These are phyloP conservation scores for Dipodomys stephensi DNA, from an alignment of 2,113 vertebrate species.

Conservation along the genomic window DNA sequence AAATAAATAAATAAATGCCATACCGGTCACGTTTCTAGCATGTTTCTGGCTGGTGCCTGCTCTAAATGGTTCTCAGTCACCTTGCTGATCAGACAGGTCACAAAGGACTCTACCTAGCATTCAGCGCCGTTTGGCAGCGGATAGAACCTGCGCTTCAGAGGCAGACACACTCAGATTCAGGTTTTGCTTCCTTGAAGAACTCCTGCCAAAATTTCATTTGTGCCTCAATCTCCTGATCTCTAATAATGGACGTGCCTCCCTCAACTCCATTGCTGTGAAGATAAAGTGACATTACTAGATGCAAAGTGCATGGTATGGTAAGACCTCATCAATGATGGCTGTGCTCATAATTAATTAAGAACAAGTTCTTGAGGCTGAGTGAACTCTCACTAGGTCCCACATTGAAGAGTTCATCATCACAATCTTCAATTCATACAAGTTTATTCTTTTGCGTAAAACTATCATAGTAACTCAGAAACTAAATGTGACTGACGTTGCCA, in stretches of 20 bases:
- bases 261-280: background rate
- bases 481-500: background rate
- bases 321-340: background rate
- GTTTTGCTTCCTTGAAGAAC: background rate
- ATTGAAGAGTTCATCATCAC: slow-evolving; percentile 12
- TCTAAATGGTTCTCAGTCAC: background rate
- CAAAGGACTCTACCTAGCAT: background rate
- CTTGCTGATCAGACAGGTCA: background rate
- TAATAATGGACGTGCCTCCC: background rate
- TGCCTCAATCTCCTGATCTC: slow-evolving; percentile 22
- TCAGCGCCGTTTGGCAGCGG: background rate
- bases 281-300: background rate
- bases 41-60: background rate
- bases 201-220: background rate
- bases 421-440: background rate
- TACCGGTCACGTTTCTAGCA: background rate
- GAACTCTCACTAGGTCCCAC: background rate
- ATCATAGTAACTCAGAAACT: slow-evolving; percentile 20
- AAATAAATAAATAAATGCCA: background rate
- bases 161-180: background rate
- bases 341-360: too few relatives aligned
- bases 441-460: slow-evolving; percentile 52
- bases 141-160: background rate
- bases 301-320: background rate
- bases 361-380: background rate